Conservation (phyloP, 2,113 vertebrate species). For the Anarhynchus alexandrinus region DNA sequence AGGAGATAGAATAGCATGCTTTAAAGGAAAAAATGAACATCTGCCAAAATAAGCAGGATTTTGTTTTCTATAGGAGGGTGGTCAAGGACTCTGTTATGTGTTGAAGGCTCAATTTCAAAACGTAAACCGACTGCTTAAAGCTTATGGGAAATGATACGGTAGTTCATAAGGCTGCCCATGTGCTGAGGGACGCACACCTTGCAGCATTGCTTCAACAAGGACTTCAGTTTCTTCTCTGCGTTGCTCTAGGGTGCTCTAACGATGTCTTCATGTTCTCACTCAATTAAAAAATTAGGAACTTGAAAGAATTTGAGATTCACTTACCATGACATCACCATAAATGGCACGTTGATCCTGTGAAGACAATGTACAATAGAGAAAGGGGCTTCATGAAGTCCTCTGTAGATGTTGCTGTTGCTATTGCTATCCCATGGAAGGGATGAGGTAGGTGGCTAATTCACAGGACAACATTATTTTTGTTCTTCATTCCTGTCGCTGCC, state of each 20-base stretch:
- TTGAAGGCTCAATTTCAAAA: slow-evolving; percentile 31
- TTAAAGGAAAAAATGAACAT: slow-evolving; percentile 29
- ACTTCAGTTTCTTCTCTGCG: neutral
- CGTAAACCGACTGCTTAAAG: neutral
- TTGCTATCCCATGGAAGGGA: neutral
- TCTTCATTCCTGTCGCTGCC: neutral
- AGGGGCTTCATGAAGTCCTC: neutral
- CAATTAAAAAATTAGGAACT: neutral
- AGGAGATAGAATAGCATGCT: neutral
- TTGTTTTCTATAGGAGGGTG: slow-evolving; percentile 41
- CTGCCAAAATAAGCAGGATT: slow-evolving; percentile 57
- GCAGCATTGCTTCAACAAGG: neutral
- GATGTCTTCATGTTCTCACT: neutral
- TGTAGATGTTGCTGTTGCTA: neutral
- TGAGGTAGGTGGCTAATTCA: neutral
- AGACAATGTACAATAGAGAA: neutral
- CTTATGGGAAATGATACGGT: neutral
- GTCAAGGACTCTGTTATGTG: slow-evolving; percentile 7
- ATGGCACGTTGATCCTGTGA: neutral
- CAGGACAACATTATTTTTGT: neutral
- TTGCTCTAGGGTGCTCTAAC: neutral
- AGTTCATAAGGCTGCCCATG: neutral
- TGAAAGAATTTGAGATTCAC: neutral
- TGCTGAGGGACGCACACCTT: neutral
- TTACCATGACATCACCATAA: neutral